A percentile compares a stretch with the other conserved stretches of the same genome.
Evolutionary conservation across 2,888 invertebrate genomes (phyloP).

Genomic region (Drosophila subquinaria): DNA sequence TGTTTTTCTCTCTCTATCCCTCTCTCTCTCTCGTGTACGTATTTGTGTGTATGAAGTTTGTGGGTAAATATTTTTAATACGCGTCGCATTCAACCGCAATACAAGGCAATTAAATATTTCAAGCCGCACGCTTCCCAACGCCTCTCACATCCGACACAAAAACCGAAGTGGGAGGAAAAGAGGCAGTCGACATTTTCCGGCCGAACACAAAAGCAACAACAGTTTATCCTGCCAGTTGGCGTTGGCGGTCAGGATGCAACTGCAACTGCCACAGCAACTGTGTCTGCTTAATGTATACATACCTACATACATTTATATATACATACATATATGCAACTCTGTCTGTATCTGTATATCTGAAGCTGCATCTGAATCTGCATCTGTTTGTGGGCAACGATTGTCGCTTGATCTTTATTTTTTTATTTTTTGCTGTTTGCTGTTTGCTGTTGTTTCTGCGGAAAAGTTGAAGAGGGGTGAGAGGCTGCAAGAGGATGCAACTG

Average conservation of each 20-base stretch:
- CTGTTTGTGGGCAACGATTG: slow-evolving; percentile 65
- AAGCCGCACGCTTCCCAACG: slow-evolving; percentile 56
- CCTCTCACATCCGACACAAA: slow-evolving; percentile 43
- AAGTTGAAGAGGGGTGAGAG: background rate
- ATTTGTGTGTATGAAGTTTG: slow-evolving; percentile 41
- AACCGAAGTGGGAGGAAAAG: slow-evolving; percentile 7
- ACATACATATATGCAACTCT: slow-evolving; percentile 8
- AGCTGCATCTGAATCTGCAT: slow-evolving; percentile 42
- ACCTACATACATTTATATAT: background rate
- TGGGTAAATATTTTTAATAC: slow-evolving; percentile 80
- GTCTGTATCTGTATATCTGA: slow-evolving; percentile 18
- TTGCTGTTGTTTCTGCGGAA: slow-evolving; percentile 31
- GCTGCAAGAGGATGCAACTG: background rate
- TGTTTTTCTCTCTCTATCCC: background rate
- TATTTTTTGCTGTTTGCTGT: slow-evolving; percentile 28
- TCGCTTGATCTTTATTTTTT: slow-evolving; percentile 69
- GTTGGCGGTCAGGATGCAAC: slow-evolving; percentile 60
- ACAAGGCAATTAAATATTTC: slow-evolving; percentile 84
- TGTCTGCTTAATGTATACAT: slow-evolving; percentile 10
- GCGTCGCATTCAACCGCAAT: slow-evolving; percentile 83
- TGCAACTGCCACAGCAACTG: slow-evolving; percentile 39
- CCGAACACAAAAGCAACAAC: slow-evolving; percentile 45
- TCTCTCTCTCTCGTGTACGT: background rate
- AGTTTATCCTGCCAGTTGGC: slow-evolving; percentile 73
- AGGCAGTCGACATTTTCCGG: slow-evolving; percentile 52